These are phyloP conservation scores for Poecilobothrus nobilitatus DNA, from an alignment of 2,888 invertebrate species.

Conservation along the genomic window DNA sequence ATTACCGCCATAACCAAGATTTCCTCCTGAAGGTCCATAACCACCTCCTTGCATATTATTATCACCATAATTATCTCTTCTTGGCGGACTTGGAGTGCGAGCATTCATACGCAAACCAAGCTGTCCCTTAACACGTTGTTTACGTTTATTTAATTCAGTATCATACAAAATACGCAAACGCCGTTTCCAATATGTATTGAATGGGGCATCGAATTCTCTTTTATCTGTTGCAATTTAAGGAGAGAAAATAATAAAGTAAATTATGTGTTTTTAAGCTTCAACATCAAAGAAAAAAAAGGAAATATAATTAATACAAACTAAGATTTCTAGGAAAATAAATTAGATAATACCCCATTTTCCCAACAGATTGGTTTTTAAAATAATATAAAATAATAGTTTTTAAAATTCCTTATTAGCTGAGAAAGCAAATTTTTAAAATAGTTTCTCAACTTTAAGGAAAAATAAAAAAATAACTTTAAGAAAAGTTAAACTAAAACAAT, in stretches of 20 bases:
- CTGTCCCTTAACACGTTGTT: constrained; percentile 15
- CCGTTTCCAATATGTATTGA: constrained; percentile 15
- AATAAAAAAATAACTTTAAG: neutral
- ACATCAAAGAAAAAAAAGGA: neutral
- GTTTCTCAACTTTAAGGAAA: neutral
- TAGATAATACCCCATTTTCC: neutral
- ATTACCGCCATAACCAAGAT: neutral
- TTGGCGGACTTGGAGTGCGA: constrained; percentile 19
- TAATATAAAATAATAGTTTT: neutral
- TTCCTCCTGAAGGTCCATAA: neutral
- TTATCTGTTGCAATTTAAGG: neutral
- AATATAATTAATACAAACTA: neutral
- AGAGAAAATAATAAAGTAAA: neutral
- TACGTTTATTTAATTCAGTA: constrained; percentile 19
- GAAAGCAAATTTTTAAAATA: neutral
- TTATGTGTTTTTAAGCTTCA: neutral
- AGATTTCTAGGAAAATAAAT: constrained; percentile 1
- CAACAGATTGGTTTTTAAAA: neutral
- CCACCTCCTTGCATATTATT: neutral
- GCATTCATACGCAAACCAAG: constrained; percentile 18
- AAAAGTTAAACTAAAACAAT: neutral
- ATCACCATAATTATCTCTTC: neutral
- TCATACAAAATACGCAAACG: constrained; percentile 16
- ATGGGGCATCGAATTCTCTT: neutral
- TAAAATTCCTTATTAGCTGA: neutral